A percentile compares a stretch with the other conserved stretches of the same genome.
Evolutionary conservation across 2,113 vertebrate species (phyloP).

Genomic region (Pardalotus punctatus): DNA sequence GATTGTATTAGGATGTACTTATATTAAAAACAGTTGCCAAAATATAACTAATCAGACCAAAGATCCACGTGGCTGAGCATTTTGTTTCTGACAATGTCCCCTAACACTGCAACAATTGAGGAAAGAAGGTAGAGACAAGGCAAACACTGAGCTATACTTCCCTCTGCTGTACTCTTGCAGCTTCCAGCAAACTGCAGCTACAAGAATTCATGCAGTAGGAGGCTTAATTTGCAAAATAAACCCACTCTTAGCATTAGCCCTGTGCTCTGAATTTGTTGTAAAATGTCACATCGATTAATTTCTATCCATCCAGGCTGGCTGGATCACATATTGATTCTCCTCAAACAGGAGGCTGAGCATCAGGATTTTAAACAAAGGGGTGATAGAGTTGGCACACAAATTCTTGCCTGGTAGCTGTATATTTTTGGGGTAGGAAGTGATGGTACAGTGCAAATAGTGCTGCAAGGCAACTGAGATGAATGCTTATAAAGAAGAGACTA

Average conservation of each 20-base stretch:
- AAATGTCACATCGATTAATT: conserved; percentile 14
- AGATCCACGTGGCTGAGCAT: neutral
- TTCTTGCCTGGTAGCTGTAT: neutral
- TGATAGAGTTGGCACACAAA: neutral
- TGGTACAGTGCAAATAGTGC: neutral
- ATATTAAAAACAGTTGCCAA: neutral
- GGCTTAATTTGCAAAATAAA: neutral
- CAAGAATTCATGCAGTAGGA: neutral
- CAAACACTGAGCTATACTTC: conserved; percentile 17
- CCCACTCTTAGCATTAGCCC: neutral
- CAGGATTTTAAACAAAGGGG: neutral
- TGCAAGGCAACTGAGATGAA: neutral
- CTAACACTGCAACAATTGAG: neutral
- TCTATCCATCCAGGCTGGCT: neutral
- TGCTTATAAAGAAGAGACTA: neutral
- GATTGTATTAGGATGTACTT: neutral
- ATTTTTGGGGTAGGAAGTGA: neutral
- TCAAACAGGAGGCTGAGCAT: neutral
- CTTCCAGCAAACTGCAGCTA: neutral
- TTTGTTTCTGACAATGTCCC: neutral
- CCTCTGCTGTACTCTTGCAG: neutral
- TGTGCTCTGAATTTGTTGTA: neutral
- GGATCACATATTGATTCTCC: neutral
- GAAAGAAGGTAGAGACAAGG: neutral
- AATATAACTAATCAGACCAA: neutral